Percentiles rank a stretch among this genome's conserved stretches.
phyloP scores from a whole-genome alignment of 2,113 vertebrate genomes.

The Fregetta grallaria region DNA sequence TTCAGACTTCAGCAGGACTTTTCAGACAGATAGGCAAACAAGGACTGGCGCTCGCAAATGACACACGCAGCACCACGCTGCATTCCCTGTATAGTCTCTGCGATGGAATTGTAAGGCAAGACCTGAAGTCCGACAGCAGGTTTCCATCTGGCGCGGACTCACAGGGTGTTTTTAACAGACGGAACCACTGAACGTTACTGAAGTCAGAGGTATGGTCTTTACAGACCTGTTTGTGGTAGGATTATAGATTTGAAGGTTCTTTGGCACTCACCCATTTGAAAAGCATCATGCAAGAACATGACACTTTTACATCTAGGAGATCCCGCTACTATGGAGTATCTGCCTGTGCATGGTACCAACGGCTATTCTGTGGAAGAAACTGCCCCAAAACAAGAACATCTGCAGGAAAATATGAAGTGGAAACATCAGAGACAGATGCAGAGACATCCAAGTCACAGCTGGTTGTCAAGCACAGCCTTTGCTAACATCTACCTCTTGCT shows the following conservation, averaged over 20 bases:
- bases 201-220: neutral
- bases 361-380: neutral
- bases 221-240: neutral
- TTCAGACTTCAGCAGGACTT: neutral
- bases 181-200: neutral
- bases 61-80: accelerated
- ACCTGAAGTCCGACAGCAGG: neutral
- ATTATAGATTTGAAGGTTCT: neutral
- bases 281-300: neutral
- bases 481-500: neutral
- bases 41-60: neutral
- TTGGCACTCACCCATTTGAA: neutral
- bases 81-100: too few species aligned
- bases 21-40: neutral
- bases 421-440: neutral
- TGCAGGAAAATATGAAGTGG: neutral
- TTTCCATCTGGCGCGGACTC: neutral
- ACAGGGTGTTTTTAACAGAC: neutral
- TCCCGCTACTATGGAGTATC: neutral
- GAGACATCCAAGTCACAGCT: neutral
- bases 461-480: neutral
- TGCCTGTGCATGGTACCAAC: neutral
- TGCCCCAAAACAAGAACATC: neutral
- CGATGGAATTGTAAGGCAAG: neutral
- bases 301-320: neutral